Evolutionary conservation across 2,113 vertebrate genomes (phyloP).

Genomic region (Uria aalge): DNA sequence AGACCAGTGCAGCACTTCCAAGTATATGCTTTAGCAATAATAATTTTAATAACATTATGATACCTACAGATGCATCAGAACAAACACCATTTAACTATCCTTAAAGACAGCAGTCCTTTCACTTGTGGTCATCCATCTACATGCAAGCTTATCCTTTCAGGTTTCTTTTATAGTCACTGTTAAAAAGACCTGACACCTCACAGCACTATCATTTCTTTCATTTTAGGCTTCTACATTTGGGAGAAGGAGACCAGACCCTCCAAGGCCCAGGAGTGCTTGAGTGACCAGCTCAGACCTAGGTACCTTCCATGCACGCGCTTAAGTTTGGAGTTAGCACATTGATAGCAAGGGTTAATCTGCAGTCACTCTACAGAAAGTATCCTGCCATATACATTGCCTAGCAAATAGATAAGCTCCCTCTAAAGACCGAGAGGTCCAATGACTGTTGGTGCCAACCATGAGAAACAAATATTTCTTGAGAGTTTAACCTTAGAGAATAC

Average conservation of each 20-base stretch:
- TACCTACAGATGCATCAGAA: neutral
- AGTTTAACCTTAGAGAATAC: neutral
- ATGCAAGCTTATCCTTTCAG: rapidly evolving
- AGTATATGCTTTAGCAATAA: neutral
- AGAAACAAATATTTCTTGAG: neutral
- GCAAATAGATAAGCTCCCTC: neutral
- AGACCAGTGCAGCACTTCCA: neutral
- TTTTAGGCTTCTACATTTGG: neutral
- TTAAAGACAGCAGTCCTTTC: neutral
- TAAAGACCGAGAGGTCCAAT: neutral
- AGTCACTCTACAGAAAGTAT: neutral
- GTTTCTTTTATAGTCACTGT: rapidly evolving
- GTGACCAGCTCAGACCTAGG: neutral
- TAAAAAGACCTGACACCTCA: neutral
- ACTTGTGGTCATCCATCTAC: neutral
- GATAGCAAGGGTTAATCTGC: neutral
- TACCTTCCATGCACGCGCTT: neutral
- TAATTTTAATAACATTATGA: neutral
- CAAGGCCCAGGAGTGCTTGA: neutral
- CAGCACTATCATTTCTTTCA: neutral
- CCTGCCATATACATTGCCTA: neutral
- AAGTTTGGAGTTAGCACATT: neutral
- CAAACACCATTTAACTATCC: neutral
- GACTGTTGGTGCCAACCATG: neutral
- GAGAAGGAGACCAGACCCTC: neutral